Evolutionary conservation across 2,888 invertebrate genomes (phyloP).

Genomic region (Caenorhabditis doughertyi): DNA sequence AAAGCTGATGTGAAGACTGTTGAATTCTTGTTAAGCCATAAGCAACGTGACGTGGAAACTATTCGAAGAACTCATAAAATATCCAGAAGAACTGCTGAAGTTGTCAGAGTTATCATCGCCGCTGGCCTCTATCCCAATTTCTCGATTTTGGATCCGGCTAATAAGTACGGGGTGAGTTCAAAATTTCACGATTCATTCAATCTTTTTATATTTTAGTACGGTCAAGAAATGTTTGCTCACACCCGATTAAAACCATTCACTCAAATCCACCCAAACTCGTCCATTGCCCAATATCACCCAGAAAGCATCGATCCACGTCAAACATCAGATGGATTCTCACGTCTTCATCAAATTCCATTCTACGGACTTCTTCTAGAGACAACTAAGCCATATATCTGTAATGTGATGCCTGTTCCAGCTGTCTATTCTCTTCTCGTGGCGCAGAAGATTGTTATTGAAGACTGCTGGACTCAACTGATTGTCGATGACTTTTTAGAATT

Average conservation of each 20-base stretch:
- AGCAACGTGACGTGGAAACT: conserved; percentile 69
- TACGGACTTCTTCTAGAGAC: conserved; percentile 80
- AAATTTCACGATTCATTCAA: background rate
- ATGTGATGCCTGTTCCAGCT: conserved; percentile 73
- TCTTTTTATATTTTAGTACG: conserved; percentile 67
- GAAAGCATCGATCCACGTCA: conserved; percentile 69
- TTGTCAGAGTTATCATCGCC: conserved; percentile 87
- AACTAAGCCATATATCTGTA: conserved; percentile 77
- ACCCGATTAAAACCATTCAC: conserved; percentile 77
- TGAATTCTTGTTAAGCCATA: conserved; percentile 73
- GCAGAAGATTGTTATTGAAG: conserved; percentile 67
- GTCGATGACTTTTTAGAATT: conserved; percentile 73
- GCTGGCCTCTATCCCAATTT: conserved; percentile 96
- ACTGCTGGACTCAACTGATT: conserved; percentile 38
- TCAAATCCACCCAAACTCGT: conserved; percentile 79
- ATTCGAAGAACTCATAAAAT: conserved; percentile 70
- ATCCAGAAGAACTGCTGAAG: conserved; percentile 68
- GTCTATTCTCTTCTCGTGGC: conserved; percentile 67
- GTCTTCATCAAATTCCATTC: conserved; percentile 74
- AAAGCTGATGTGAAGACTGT: conserved; percentile 75
- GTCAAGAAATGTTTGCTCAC: conserved; percentile 80
- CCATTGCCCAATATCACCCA: conserved; percentile 76
- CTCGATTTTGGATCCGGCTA: conserved; percentile 95
- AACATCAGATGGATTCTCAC: conserved; percentile 58
- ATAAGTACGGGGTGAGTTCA: conserved; percentile 89